phyloP scores from a whole-genome alignment of 2,113 vertebrate species.

The Tamias sibiricus region DNA sequence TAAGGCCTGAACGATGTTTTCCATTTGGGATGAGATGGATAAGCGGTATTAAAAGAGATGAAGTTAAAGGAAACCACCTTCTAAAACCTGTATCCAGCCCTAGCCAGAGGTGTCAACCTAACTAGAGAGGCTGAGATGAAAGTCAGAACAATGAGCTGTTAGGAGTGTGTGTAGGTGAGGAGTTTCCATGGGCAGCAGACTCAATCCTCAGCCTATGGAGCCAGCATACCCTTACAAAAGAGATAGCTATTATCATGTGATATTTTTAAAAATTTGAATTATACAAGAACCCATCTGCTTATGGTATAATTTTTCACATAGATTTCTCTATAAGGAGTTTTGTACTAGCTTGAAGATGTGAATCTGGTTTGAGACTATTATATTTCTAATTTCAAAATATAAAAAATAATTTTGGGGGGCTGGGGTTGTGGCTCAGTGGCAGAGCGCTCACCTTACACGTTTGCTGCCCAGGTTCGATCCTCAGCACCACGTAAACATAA shows the following conservation, averaged over 20 bases:
- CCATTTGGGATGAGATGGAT: neutral
- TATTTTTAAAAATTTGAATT: neutral
- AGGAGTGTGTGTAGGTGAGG: rapidly evolving
- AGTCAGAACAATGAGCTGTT: neutral
- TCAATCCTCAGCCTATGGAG: rapidly evolving
- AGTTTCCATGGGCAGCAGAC: neutral
- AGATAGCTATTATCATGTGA: neutral
- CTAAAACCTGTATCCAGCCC: neutral
- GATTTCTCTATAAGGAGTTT: neutral
- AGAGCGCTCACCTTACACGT: too few species aligned
- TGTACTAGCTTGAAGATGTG: neutral
- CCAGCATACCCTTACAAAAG: neutral
- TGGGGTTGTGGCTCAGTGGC: too few species aligned
- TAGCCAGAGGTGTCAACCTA: neutral
- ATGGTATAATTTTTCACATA: neutral
- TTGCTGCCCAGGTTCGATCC: too few species aligned
- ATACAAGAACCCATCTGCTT: neutral
- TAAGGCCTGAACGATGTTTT: neutral
- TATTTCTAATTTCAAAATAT: neutral
- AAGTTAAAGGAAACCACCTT: neutral
- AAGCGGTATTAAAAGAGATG: neutral
- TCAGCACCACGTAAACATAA: too few species aligned
- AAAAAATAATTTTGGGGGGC: neutral
- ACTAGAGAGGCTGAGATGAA: neutral
- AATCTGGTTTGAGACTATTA: neutral